phyloP scores from a whole-genome alignment of 2,797 vertebrate species.

The Coregonus suidteri region DNA sequence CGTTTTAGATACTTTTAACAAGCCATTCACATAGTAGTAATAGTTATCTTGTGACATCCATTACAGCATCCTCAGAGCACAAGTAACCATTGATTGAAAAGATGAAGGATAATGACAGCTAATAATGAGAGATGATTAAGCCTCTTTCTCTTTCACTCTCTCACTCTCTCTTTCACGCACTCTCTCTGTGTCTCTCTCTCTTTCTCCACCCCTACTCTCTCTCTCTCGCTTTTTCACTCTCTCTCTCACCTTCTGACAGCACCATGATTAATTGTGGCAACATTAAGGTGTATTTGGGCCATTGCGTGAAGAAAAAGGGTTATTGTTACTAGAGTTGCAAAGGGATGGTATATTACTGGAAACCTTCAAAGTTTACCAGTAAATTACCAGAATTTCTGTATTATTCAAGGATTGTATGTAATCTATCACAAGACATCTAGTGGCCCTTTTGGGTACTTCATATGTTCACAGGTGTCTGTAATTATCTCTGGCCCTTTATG shows the following conservation, averaged over 20 bases:
- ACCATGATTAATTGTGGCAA: constrained; percentile 45
- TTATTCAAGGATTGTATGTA: too few species aligned
- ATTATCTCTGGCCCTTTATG: too few species aligned
- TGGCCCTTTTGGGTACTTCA: too few species aligned
- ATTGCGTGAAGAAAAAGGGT: constrained; percentile 31
- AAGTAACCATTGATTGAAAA: constrained; percentile 76
- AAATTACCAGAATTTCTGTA: too few species aligned
- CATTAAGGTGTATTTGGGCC: constrained; percentile 61
- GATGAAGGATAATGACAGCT: constrained; percentile 73
- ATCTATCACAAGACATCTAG: too few species aligned
- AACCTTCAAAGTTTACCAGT: too few species aligned
- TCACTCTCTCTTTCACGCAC: constrained; percentile 11
- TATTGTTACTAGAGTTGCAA: constrained; percentile 25
- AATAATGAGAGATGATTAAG: constrained; percentile 70
- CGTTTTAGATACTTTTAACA: too few species aligned
- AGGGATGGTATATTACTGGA: too few species aligned
- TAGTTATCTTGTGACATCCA: constrained; percentile 65
- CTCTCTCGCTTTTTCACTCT: constrained; percentile 35
- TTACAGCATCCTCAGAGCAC: constrained; percentile 67
- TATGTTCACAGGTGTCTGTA: too few species aligned
- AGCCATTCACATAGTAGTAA: constrained; percentile 49
- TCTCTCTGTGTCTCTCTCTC: constrained; percentile 20
- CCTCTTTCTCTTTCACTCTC: constrained; percentile 8
- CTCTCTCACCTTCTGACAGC: constrained; percentile 62
- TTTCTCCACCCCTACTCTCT: not conserved